Percentiles rank a stretch among this genome's conserved stretches.
phyloP scores from a whole-genome alignment of 2,888 invertebrate genomes.

The Candidula unifasciata region DNA sequence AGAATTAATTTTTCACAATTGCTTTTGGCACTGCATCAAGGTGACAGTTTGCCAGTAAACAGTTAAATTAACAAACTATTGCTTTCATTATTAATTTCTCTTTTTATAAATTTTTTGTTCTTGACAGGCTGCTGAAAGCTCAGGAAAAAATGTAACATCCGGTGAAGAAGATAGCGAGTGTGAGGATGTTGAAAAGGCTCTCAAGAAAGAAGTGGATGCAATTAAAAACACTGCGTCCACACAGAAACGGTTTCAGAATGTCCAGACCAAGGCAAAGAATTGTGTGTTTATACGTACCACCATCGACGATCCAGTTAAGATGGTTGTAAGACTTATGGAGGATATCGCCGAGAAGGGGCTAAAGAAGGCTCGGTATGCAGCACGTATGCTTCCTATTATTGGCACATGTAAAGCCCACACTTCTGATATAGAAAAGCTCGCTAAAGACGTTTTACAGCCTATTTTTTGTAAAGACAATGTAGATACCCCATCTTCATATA shows the following conservation, averaged over 20 bases:
- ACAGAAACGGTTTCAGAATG: slow-evolving; percentile 79
- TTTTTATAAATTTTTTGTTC: background rate
- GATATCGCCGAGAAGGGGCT: slow-evolving; percentile 85
- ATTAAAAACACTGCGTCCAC: slow-evolving; percentile 60
- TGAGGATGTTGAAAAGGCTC: slow-evolving; percentile 75
- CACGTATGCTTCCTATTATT: slow-evolving; percentile 89
- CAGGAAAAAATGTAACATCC: background rate
- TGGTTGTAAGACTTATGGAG: slow-evolving; percentile 85
- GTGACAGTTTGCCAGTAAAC: too few relatives aligned
- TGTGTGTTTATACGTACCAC: slow-evolving; percentile 90
- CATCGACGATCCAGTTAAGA: slow-evolving; percentile 85
- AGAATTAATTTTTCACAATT: too few relatives aligned
- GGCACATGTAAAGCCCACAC: slow-evolving; percentile 86
- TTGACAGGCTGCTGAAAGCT: background rate
- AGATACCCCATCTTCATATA: slow-evolving; percentile 63
- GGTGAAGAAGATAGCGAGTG: slow-evolving; percentile 80
- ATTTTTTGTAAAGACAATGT: slow-evolving; percentile 81
- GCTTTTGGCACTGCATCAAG: too few relatives aligned
- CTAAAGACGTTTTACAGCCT: slow-evolving; percentile 83
- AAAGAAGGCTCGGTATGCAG: slow-evolving; percentile 86
- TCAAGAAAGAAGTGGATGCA: slow-evolving; percentile 72
- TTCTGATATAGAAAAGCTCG: slow-evolving; percentile 85
- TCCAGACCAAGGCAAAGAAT: slow-evolving; percentile 90
- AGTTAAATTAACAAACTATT: too few relatives aligned
- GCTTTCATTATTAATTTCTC: background rate